Percentiles rank a stretch among this genome's conserved stretches.
Evolutionary conservation across 2,797 vertebrate species (phyloP).

Genomic region (Sandelia bainsii): DNA sequence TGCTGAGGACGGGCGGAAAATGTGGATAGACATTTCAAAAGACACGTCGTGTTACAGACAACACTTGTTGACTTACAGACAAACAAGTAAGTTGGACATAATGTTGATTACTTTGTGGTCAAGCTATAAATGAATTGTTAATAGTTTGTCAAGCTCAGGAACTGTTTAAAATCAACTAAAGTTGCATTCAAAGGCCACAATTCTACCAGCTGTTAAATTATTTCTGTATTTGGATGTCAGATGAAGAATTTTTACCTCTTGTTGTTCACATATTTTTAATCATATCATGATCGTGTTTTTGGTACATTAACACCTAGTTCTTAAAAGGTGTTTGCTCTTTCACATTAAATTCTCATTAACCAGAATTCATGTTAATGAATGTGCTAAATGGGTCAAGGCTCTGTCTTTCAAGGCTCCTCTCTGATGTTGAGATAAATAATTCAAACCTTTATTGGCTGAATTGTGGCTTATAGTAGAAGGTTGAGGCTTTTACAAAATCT

Average conservation of each 20-base stretch:
- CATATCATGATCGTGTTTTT: not conserved
- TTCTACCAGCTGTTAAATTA: no score
- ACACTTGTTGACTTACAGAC: no score
- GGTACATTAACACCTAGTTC: constrained; percentile 3
- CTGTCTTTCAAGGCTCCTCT: constrained; percentile 1
- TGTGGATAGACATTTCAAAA: not conserved
- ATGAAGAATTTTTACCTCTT: not conserved
- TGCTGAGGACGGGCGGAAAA: not conserved
- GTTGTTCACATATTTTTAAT: constrained; percentile 4
- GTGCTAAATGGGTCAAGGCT: not conserved
- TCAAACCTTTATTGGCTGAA: constrained; percentile 8
- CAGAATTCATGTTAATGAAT: not conserved
- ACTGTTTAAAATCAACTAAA: no score
- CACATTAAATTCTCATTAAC: constrained; percentile 3
- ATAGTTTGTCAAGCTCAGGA: no score
- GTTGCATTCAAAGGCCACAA: no score
- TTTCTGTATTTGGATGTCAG: not conserved
- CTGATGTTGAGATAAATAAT: not conserved
- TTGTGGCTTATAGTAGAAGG: not conserved
- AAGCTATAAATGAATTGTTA: no score
- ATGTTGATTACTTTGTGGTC: no score
- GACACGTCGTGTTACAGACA: no score
- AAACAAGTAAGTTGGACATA: not conserved
- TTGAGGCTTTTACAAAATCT: not conserved
- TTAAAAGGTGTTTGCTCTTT: not conserved